Evolutionary conservation across 2,113 vertebrate species (phyloP).

Genomic region (Scalopus aquaticus): DNA sequence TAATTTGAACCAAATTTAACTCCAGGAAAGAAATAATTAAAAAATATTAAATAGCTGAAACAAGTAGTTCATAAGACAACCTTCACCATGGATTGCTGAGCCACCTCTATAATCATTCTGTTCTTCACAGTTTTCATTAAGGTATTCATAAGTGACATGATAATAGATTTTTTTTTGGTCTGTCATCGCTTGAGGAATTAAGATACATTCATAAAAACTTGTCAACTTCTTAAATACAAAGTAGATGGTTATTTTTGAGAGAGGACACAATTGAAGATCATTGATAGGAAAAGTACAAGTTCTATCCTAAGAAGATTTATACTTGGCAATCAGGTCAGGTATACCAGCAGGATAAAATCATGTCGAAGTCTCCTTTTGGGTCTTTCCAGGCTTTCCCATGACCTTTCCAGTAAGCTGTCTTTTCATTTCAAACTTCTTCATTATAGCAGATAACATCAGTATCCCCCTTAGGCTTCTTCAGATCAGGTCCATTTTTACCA

Average conservation of each 20-base stretch:
- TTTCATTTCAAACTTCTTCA: neutral
- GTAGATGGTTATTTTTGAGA: slow-evolving; percentile 65
- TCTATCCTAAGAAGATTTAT: slow-evolving; percentile 34
- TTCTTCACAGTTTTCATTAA: slow-evolving; percentile 79
- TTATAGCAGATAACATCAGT: neutral
- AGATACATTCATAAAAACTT: slow-evolving; percentile 71
- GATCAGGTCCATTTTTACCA: neutral
- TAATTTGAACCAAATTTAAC: slow-evolving; percentile 43
- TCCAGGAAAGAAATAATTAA: neutral
- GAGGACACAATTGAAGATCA: slow-evolving; percentile 51
- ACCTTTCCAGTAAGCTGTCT: neutral
- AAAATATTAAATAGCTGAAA: slow-evolving; percentile 75
- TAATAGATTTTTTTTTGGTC: slow-evolving; percentile 70
- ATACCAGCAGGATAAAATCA: neutral
- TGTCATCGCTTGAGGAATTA: slow-evolving; percentile 71
- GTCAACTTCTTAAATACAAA: slow-evolving; percentile 76
- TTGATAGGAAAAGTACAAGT: slow-evolving; percentile 54
- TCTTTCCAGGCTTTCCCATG: neutral
- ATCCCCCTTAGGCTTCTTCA: neutral
- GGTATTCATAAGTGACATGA: slow-evolving; percentile 78
- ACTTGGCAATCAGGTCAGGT: neutral
- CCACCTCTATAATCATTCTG: slow-evolving; percentile 74
- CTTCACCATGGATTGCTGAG: slow-evolving; percentile 64
- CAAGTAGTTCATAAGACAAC: slow-evolving; percentile 75
- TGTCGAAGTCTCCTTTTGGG: neutral